Percentiles rank a stretch among this genome's conserved stretches.
phyloP scores from a whole-genome alignment of 2,113 vertebrate species.

The Microtus pennsylvanicus region DNA sequence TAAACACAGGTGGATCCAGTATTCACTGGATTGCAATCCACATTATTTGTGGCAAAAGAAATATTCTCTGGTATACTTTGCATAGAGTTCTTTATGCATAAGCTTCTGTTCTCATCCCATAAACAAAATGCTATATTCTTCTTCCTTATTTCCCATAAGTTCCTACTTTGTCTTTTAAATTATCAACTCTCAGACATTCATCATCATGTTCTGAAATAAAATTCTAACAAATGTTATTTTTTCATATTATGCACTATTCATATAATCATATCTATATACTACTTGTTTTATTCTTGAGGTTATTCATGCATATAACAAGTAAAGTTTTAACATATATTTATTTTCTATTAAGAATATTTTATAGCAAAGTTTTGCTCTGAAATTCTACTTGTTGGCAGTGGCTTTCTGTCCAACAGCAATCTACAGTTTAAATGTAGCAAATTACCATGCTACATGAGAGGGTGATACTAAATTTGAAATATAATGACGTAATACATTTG shows the following conservation, averaged over 20 bases:
- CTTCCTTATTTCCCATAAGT: neutral
- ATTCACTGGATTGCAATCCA: neutral
- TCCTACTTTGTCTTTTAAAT: slow-evolving; percentile 31
- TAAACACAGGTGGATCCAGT: no score
- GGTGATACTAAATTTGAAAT: slow-evolving; percentile 65
- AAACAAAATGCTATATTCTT: neutral
- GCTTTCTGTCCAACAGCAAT: slow-evolving; percentile 70
- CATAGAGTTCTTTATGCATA: neutral
- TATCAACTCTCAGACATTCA: neutral
- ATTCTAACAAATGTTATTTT: slow-evolving; percentile 41
- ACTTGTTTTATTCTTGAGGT: slow-evolving; percentile 52
- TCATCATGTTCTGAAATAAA: slow-evolving; percentile 1
- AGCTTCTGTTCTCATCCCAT: neutral
- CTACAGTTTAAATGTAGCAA: slow-evolving; percentile 61
- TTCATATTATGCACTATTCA: neutral
- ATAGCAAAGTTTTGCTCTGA: slow-evolving; percentile 68
- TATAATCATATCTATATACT: neutral
- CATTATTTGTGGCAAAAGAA: neutral
- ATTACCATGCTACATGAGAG: slow-evolving; percentile 63
- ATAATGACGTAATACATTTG: slow-evolving; percentile 15
- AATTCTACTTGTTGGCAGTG: slow-evolving; percentile 64
- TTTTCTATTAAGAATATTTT: slow-evolving; percentile 77
- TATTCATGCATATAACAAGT: slow-evolving; percentile 22
- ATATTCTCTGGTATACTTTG: neutral
- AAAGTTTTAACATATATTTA: neutral